A percentile compares a stretch with the other conserved stretches of the same genome.
phyloP scores from a whole-genome alignment of 2,113 vertebrate species.

The Zosterops japonicus region DNA sequence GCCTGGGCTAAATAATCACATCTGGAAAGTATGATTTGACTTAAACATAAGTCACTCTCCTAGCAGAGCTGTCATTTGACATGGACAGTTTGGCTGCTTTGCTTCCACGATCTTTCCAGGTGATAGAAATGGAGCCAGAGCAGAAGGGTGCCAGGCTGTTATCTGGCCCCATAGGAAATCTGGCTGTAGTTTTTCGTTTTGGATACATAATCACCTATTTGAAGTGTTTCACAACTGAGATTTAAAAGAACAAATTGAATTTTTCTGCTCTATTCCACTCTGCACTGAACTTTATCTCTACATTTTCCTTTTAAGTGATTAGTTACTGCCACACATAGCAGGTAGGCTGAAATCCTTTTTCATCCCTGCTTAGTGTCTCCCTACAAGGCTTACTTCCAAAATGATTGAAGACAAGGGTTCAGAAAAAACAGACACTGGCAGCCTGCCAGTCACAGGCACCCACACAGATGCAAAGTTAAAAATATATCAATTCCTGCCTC shows the following conservation, averaged over 20 bases:
- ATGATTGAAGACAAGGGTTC: conserved; percentile 61
- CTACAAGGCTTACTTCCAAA: conserved; percentile 47
- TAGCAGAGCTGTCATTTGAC: not conserved
- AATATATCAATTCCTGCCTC: conserved; percentile 57
- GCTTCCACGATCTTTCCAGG: not conserved
- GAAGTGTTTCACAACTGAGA: not conserved
- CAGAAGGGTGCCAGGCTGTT: not conserved
- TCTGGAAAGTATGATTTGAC: not conserved
- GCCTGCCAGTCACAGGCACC: conserved; percentile 59
- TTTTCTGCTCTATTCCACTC: conserved; percentile 14
- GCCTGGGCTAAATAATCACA: not conserved
- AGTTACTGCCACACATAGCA: conserved; percentile 50
- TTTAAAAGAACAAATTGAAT: conserved; percentile 24
- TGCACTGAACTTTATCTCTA: conserved; percentile 2
- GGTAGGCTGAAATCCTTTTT: conserved; percentile 62
- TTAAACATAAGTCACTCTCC: not conserved
- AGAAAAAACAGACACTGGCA: conserved; percentile 52
- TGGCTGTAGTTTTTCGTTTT: not conserved
- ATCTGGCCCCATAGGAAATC: not conserved
- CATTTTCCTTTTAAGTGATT: conserved; percentile 17
- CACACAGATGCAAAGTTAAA: conserved; percentile 67
- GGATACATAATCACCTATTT: not conserved
- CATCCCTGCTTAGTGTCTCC: conserved; percentile 24
- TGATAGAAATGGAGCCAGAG: not conserved
- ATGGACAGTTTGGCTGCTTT: not conserved